phyloP scores from a whole-genome alignment of 2,797 vertebrate genomes.

The Aulostomus chinensis region DNA sequence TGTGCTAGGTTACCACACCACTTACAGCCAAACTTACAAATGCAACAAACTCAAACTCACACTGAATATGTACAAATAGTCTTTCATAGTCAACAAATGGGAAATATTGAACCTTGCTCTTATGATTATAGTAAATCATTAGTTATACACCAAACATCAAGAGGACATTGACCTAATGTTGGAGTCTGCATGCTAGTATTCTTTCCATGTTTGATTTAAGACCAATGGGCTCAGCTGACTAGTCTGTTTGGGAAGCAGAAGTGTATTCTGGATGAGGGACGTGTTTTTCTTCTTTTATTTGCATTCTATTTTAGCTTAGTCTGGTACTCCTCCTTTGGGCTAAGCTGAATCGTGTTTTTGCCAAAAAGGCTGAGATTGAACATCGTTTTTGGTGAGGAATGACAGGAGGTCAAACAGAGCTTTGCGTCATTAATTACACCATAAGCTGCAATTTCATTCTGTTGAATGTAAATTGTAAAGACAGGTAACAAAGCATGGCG shows the following conservation, averaged over 20 bases:
- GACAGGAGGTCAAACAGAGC: constrained; percentile 45
- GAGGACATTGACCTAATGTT: constrained; percentile 59
- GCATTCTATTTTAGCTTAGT: constrained; percentile 76
- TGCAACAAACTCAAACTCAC: constrained; percentile 6
- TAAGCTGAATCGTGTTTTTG: constrained; percentile 55
- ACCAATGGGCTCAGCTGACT: constrained; percentile 63
- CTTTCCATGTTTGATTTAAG: constrained; percentile 69
- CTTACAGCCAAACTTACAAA: background rate
- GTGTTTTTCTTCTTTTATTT: constrained; percentile 67
- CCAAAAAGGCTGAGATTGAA: constrained; percentile 65
- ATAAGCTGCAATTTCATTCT: constrained; percentile 26
- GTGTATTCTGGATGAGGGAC: constrained; percentile 63
- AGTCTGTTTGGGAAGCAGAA: constrained; percentile 63
- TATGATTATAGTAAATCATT: constrained; percentile 64
- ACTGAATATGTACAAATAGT: constrained; percentile 14
- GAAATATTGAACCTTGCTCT: constrained; percentile 42
- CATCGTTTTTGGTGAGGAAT: constrained; percentile 41
- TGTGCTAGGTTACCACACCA: background rate
- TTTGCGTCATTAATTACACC: constrained; percentile 36
- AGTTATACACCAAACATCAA: constrained; percentile 57
- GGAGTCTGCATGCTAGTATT: constrained; percentile 46
- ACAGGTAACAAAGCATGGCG: background rate
- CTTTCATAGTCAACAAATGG: constrained; percentile 29
- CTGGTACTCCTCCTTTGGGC: constrained; percentile 67
- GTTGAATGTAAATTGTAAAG: background rate